phyloP scores from a whole-genome alignment of 2,113 vertebrate species.

The Echinops telfairi region DNA sequence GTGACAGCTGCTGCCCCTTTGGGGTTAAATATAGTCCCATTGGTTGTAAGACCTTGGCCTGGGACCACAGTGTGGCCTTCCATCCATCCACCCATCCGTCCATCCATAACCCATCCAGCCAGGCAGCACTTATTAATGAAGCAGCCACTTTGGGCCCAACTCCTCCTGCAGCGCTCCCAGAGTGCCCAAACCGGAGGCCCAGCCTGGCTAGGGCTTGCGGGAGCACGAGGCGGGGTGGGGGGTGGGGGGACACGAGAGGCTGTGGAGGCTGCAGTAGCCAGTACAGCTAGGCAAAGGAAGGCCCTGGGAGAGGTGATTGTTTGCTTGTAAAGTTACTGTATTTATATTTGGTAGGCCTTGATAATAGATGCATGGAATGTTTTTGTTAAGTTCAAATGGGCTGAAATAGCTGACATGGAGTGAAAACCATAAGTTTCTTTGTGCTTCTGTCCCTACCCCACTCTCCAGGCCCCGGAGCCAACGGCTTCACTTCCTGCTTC shows the following conservation, averaged over 20 bases:
- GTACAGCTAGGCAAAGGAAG: background rate
- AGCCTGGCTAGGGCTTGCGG: background rate
- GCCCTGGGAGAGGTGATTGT: background rate
- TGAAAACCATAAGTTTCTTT: conserved; percentile 8
- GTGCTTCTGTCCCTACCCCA: background rate
- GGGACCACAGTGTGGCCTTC: background rate
- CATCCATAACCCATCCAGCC: conserved; percentile 2
- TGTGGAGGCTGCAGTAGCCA: background rate
- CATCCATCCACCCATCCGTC: background rate
- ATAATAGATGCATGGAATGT: background rate
- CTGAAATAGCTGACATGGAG: background rate
- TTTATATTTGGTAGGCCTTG: conserved; percentile 24
- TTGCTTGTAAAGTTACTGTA: conserved; percentile 1
- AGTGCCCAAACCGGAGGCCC: conserved; percentile 9
- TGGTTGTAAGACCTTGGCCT: background rate
- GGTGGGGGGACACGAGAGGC: too few relatives aligned
- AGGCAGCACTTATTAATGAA: background rate
- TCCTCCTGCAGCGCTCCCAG: background rate
- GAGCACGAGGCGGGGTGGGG: background rate
- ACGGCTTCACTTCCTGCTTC: background rate
- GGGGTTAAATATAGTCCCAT: conserved; percentile 69
- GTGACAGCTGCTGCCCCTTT: conserved; percentile 61
- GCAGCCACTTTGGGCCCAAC: background rate
- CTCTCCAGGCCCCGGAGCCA: background rate
- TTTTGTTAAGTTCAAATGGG: background rate